Conservation (phyloP, 1,140 invertebrate species). For the Drosophila cardini region DNA sequence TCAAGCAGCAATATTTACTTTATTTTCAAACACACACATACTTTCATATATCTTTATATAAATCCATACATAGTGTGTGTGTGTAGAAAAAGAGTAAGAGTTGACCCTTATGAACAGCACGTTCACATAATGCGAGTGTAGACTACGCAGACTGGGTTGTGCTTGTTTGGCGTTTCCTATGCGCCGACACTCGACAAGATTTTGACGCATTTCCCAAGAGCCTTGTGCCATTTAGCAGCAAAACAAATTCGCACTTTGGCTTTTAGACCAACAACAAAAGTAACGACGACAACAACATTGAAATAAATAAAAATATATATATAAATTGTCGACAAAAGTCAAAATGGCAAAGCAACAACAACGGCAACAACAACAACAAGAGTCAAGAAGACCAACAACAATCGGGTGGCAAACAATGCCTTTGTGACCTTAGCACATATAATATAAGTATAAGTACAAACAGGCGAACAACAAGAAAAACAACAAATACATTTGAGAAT, state of each 20-base stretch:
- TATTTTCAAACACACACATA: slow-evolving; percentile 46
- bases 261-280: slow-evolving; percentile 45
- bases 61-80: too few relatives aligned
- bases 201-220: slow-evolving; percentile 81
- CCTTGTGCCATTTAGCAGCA: slow-evolving; percentile 81
- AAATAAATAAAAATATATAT: slow-evolving; percentile 78
- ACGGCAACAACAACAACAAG: slow-evolving; percentile 18
- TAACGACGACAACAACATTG: slow-evolving; percentile 40
- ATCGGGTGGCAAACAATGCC: slow-evolving; percentile 54
- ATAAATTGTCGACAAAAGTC: slow-evolving; percentile 79
- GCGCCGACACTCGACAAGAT: slow-evolving; percentile 69
- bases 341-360: slow-evolving; percentile 61
- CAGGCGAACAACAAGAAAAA: slow-evolving; percentile 50
- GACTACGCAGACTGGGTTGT: slow-evolving; percentile 34
- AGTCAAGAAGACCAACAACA: slow-evolving; percentile 23
- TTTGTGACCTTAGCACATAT: slow-evolving; percentile 62
- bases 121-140: slow-evolving; percentile 10
- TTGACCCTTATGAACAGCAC: slow-evolving; percentile 28
- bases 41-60: slow-evolving; percentile 11
- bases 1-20: slow-evolving; percentile 74
- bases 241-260: slow-evolving; percentile 78
- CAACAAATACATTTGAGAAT: slow-evolving; percentile 45
- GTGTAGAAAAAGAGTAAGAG: too few relatives aligned
- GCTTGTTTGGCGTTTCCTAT: slow-evolving; percentile 48
- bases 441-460: slow-evolving; percentile 51